phyloP scores from a whole-genome alignment of 2,888 invertebrate species.

The Apodemia hepburni region DNA sequence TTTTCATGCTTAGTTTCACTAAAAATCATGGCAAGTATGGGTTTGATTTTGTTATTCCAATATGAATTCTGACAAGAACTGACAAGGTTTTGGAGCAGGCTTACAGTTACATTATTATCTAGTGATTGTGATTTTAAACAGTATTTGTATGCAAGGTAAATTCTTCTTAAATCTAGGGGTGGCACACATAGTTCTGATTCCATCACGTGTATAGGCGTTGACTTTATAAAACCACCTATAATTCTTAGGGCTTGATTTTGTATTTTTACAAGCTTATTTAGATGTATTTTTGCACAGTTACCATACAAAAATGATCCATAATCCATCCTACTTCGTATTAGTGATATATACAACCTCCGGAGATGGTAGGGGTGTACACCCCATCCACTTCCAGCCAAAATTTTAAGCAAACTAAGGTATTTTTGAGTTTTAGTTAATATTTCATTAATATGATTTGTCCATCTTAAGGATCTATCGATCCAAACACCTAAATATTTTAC shows the following conservation, averaged over 20 bases:
- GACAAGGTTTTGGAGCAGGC: neutral
- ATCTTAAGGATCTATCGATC: too few relatives aligned
- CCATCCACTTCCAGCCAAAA: conserved; percentile 22
- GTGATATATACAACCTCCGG: conserved; percentile 21
- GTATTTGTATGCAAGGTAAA: conserved; percentile 19
- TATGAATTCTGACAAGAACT: conserved; percentile 8
- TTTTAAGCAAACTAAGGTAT: too few relatives aligned
- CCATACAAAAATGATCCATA: conserved; percentile 24
- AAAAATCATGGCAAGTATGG: neutral
- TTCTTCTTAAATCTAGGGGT: conserved; percentile 16
- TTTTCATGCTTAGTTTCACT: neutral
- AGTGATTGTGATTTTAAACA: conserved; percentile 17
- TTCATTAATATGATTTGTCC: too few relatives aligned
- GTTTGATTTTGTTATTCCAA: conserved; percentile 22
- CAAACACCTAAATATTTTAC: too few relatives aligned
- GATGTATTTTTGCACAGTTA: conserved; percentile 17
- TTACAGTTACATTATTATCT: conserved; percentile 7
- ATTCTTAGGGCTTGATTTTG: conserved; percentile 21
- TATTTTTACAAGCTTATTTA: conserved; percentile 22
- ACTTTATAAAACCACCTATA: conserved; percentile 21
- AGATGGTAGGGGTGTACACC: conserved; percentile 24
- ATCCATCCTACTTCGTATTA: conserved; percentile 26
- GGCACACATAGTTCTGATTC: conserved; percentile 20
- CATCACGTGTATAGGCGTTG: conserved; percentile 24
- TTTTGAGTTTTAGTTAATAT: too few relatives aligned